phyloP scores from a whole-genome alignment of 2,797 vertebrate genomes.

The Scomberomorus guttatus region DNA sequence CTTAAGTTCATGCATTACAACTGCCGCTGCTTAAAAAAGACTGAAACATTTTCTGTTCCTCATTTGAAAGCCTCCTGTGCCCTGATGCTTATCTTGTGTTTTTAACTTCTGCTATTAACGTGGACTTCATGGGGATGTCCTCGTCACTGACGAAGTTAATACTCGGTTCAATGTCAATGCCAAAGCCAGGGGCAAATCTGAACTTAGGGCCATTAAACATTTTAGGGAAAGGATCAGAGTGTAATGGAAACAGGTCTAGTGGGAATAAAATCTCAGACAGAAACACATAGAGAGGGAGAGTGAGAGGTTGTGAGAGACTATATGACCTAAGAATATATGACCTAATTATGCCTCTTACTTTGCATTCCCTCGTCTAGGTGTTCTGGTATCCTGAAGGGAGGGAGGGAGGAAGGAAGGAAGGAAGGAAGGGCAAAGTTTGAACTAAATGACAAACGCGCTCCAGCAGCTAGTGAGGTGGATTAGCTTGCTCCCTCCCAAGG shows the following conservation, averaged over 20 bases:
- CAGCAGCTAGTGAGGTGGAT: conserved; percentile 53
- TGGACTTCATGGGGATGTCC: neutral
- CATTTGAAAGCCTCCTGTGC: conserved; percentile 14
- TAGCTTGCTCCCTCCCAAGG: conserved; percentile 9
- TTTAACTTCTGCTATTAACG: conserved; percentile 30
- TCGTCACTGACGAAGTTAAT: neutral
- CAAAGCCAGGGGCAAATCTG: conserved; percentile 33
- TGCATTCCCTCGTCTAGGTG: conserved; percentile 70
- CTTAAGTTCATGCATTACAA: conserved; percentile 53
- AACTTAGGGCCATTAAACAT: conserved; percentile 55
- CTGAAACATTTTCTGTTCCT: conserved; percentile 32
- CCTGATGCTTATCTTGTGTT: conserved; percentile 13
- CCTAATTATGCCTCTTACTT: conserved; percentile 78
- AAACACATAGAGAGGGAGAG: conserved; percentile 23
- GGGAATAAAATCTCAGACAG: conserved; percentile 54
- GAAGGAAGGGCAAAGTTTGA: conserved; percentile 33
- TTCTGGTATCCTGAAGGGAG: conserved; percentile 61
- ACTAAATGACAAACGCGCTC: conserved; percentile 46
- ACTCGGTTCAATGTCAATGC: conserved; percentile 25
- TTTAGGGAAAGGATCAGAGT: conserved; percentile 53
- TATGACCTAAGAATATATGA: conserved; percentile 73
- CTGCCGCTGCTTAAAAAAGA: conserved; percentile 55
- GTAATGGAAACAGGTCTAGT: conserved; percentile 61
- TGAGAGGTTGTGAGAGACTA: conserved; percentile 34
- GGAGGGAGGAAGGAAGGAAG: conserved; percentile 3